A percentile compares a stretch with the other conserved stretches of the same genome.
Evolutionary conservation across 2,888 invertebrate genomes (phyloP).

Genomic region (Blastobasis lacticolella): DNA sequence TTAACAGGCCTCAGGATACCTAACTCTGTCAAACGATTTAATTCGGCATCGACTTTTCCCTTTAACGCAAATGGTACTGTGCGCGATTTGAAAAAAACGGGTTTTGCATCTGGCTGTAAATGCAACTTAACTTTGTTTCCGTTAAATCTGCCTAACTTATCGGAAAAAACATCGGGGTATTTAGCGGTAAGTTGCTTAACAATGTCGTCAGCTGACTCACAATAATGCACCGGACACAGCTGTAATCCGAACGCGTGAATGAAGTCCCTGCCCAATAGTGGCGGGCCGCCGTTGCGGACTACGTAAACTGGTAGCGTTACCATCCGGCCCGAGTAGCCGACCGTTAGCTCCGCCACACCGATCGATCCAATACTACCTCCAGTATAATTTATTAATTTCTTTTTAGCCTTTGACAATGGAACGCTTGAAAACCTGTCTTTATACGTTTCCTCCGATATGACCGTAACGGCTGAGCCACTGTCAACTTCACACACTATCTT

Average conservation of each 20-base stretch:
- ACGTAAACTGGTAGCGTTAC: constrained; percentile 6
- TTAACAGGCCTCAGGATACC: background rate
- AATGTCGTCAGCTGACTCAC: background rate
- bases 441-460: constrained; percentile 3
- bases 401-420: constrained; percentile 8
- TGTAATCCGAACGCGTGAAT: constrained; percentile 8
- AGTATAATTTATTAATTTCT: constrained; percentile 7
- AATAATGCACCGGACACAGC: constrained; percentile 1
- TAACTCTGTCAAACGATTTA: background rate
- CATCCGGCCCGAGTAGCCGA: constrained; percentile 1
- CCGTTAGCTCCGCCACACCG: constrained; percentile 1
- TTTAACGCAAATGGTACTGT: background rate
- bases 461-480: constrained; percentile 6
- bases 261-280: constrained; percentile 14
- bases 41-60: background rate
- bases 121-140: background rate
- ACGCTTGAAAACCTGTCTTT: constrained; percentile 2
- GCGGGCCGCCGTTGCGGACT: constrained; percentile 10
- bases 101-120: background rate
- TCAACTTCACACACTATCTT: too few species aligned
- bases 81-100: background rate
- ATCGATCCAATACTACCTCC: constrained; percentile 3
- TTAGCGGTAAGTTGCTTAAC: background rate
- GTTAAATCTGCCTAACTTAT: constrained; percentile 4
- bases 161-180: constrained; percentile 7